Percentiles rank a stretch among this genome's conserved stretches.
Evolutionary conservation across 2,797 vertebrate species (phyloP).

Genomic region (Acanthurus leucopareius): DNA sequence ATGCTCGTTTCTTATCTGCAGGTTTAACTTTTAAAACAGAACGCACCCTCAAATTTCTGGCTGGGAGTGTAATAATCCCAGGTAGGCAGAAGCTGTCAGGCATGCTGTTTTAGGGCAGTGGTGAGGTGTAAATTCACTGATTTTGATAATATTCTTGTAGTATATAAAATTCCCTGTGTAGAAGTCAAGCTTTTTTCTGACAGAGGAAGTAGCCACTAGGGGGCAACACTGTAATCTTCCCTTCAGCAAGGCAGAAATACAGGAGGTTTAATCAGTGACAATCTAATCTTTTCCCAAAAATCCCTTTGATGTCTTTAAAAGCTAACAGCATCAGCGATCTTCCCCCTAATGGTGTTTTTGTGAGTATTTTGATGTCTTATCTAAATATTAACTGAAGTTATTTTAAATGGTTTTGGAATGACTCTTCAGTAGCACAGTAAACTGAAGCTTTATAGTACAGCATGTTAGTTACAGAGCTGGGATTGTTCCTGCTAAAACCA

Average conservation of each 20-base stretch:
- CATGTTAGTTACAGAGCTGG: constrained; percentile 19
- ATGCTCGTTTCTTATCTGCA: not conserved
- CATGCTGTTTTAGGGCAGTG: constrained; percentile 34
- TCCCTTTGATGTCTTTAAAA: not conserved
- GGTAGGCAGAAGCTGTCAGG: constrained; percentile 6
- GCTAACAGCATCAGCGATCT: constrained; percentile 30
- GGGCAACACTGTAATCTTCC: constrained; percentile 12
- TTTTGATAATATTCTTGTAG: constrained; percentile 1
- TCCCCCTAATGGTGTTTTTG: too few species aligned
- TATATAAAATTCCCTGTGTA: constrained; percentile 42
- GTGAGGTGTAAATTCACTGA: not conserved
- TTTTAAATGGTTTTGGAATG: constrained; percentile 8
- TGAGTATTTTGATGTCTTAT: not conserved
- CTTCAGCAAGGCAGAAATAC: constrained; percentile 26
- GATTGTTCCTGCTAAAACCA: constrained; percentile 40
- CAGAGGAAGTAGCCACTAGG: constrained; percentile 36
- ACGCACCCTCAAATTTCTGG: not conserved
- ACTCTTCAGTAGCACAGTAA: not conserved
- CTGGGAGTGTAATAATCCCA: not conserved
- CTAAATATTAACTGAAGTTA: not conserved
- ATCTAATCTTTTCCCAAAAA: not conserved
- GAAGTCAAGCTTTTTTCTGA: constrained; percentile 7
- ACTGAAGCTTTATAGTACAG: constrained; percentile 16
- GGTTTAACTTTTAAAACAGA: not conserved
- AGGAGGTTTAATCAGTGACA: not conserved